Evolutionary conservation across 2,797 vertebrate species (phyloP).

Genomic region (Centroberyx gerrardi): DNA sequence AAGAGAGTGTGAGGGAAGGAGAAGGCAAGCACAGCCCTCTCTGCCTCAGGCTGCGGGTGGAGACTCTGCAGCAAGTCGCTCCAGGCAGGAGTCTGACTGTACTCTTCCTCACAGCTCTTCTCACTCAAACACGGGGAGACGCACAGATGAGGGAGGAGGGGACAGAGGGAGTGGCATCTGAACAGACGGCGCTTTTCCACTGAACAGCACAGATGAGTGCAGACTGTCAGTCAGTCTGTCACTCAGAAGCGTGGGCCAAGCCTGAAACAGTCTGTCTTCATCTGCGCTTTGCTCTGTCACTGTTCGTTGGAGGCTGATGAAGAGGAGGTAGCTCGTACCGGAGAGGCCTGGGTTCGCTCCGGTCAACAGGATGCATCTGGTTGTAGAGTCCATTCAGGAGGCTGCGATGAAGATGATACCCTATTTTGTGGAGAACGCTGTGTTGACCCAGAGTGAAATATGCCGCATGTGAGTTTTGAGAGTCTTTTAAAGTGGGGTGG

Average conservation of each 20-base stretch:
- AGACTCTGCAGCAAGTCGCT: conserved; percentile 60
- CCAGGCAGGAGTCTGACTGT: conserved; percentile 61
- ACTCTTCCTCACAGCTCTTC: conserved; percentile 34
- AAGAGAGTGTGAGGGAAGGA: conserved; percentile 28
- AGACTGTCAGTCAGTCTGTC: conserved; percentile 68
- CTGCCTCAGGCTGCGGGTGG: conserved; percentile 67
- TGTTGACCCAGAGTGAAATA: conserved; percentile 86
- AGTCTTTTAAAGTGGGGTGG: conserved; percentile 9
- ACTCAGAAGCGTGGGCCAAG: conserved; percentile 45
- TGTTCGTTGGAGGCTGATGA: conserved; percentile 45
- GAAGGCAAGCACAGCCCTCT: conserved; percentile 34
- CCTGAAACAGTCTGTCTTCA: conserved; percentile 18
- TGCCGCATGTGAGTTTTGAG: conserved; percentile 85
- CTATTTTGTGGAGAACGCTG: conserved; percentile 86
- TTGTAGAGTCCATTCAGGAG: conserved; percentile 78
- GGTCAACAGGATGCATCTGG: conserved; percentile 85
- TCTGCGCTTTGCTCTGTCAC: conserved; percentile 19
- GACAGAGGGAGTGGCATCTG: conserved; percentile 67
- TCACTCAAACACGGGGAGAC: conserved; percentile 28
- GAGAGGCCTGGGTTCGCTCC: conserved; percentile 28
- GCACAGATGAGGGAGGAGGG: conserved; percentile 61
- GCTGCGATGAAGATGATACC: conserved; percentile 86
- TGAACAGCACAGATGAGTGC: conserved; percentile 59
- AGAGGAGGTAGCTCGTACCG: conserved; percentile 49
- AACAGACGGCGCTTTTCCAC: conserved; percentile 60